phyloP scores from a whole-genome alignment of 1,140 invertebrate genomes.

The Microplitis demolitor region DNA sequence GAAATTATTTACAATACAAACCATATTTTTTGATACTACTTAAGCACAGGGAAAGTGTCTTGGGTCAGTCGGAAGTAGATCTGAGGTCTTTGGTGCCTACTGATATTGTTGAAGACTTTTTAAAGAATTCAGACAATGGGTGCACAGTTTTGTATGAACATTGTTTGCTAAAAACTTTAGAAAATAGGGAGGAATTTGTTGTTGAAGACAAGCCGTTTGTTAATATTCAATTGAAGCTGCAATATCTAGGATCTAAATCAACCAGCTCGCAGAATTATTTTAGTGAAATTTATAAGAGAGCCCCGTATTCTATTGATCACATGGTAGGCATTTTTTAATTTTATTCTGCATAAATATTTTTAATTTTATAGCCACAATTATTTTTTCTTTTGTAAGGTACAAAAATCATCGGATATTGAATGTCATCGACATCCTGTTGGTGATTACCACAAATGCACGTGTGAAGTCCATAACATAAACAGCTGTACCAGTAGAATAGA shows the following conservation, averaged over 20 bases:
- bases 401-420: conserved; percentile 26
- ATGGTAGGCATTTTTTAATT: too few species aligned
- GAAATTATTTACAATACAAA: conserved; percentile 47
- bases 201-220: conserved; percentile 22
- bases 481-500: conserved; percentile 13
- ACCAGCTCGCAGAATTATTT: conserved; percentile 15
- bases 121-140: conserved; percentile 35
- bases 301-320: background rate
- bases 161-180: conserved; percentile 40
- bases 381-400: conserved; percentile 20
- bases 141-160: conserved; percentile 42
- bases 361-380: background rate
- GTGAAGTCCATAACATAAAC: background rate
- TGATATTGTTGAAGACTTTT: conserved; percentile 40
- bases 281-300: background rate
- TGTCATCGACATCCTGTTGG: conserved; percentile 44
- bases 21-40: conserved; percentile 48
- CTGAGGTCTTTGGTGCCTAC: conserved; percentile 43
- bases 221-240: conserved; percentile 40
- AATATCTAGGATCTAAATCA: conserved; percentile 39
- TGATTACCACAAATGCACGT: conserved; percentile 38
- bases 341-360: background rate
- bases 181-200: conserved; percentile 25
- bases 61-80: conserved; percentile 49
- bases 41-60: conserved; percentile 39